Evolutionary conservation across 2,113 vertebrate genomes (phyloP).

Genomic region (Psophia crepitans): DNA sequence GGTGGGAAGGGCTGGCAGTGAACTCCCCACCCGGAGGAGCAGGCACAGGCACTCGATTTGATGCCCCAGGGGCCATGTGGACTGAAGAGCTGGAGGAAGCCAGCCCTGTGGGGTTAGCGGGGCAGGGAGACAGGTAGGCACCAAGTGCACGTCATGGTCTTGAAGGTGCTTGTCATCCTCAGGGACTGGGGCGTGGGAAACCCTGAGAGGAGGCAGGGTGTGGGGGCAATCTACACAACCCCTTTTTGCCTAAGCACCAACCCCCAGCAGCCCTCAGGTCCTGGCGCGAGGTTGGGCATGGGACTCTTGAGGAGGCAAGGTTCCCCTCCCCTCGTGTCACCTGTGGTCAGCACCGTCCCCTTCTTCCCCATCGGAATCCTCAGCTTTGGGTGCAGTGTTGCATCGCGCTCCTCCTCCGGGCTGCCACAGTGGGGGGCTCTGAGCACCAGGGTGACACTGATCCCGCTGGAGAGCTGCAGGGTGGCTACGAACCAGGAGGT

Average conservation of each 20-base stretch:
- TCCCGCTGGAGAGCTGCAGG: conserved; percentile 66
- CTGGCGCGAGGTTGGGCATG: neutral
- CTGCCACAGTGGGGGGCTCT: conserved; percentile 16
- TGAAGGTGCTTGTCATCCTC: neutral
- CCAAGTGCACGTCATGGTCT: neutral
- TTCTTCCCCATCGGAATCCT: conserved; percentile 73
- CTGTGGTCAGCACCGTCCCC: conserved; percentile 71
- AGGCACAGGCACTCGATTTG: neutral
- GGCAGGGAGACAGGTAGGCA: neutral
- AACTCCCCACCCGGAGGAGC: neutral
- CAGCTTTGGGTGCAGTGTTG: conserved; percentile 44
- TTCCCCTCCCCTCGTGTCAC: conserved; percentile 25
- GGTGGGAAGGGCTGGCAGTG: neutral
- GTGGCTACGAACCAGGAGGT: conserved; percentile 72
- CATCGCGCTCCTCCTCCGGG: neutral
- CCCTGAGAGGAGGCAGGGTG: neutral
- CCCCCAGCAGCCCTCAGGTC: neutral
- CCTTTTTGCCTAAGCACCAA: neutral
- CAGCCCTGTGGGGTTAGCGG: neutral
- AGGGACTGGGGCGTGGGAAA: neutral
- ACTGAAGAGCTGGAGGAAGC: neutral
- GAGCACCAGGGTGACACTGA: conserved; percentile 75
- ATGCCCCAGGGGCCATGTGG: neutral
- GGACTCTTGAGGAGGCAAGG: neutral
- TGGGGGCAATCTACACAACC: neutral